Conservation (phyloP, 2,888 invertebrate genomes). For the Allygus modestus region DNA sequence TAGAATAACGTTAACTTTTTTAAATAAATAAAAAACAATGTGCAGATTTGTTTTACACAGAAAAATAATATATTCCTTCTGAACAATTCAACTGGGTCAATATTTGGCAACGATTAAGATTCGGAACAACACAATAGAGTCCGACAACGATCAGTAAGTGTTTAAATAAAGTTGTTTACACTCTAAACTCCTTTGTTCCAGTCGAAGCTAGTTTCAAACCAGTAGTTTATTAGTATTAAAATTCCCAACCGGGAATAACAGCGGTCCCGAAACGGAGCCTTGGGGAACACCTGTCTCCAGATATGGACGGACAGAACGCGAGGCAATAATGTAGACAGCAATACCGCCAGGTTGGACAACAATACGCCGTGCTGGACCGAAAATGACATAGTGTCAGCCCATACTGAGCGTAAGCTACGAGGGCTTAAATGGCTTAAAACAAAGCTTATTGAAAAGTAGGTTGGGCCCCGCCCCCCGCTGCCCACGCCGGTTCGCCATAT, state of each 20-base stretch:
- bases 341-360: conserved; percentile 5
- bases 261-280: neutral
- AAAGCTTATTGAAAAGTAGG: conserved; percentile 59
- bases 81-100: too few relatives aligned
- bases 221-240: conserved; percentile 57
- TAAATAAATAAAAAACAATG: too few relatives aligned
- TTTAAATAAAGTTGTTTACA: too few relatives aligned
- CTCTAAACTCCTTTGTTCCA: too few relatives aligned
- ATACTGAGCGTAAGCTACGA: conserved; percentile 44
- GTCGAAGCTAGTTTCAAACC: too few relatives aligned
- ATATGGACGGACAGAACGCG: neutral
- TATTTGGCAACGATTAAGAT: too few relatives aligned
- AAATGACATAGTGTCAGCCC: conserved; percentile 37
- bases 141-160: too few relatives aligned
- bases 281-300: conserved; percentile 26
- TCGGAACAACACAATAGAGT: too few relatives aligned
- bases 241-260: conserved; percentile 31
- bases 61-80: too few relatives aligned
- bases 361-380: conserved; percentile 21
- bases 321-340: conserved; percentile 23
- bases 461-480: conserved; percentile 41
- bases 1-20: too few relatives aligned
- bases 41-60: too few relatives aligned
- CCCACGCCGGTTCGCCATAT: conserved; percentile 36
- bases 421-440: conserved; percentile 55